These are phyloP conservation scores for Pinctada fucata DNA, from an alignment of 2,888 invertebrate genomes.

Conservation along the genomic window DNA sequence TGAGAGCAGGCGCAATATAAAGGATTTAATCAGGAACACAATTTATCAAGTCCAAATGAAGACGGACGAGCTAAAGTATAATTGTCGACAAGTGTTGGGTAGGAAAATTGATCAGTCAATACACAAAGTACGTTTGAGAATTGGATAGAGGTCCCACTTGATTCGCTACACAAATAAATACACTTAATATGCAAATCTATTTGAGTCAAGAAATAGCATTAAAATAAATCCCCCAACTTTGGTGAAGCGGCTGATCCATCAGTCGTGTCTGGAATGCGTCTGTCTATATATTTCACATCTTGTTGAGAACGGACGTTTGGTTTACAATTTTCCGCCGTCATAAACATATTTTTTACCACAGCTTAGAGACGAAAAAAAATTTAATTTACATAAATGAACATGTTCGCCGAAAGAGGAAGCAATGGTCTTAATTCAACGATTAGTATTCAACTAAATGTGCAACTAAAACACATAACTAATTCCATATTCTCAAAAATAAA, in stretches of 20 bases:
- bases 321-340: no score
- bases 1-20: not conserved
- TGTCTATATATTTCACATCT: no score
- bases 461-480: no score
- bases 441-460: no score
- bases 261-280: not conserved
- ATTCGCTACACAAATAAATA: not conserved
- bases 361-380: no score
- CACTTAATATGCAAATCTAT: slow-evolving; percentile 4
- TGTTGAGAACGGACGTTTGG: no score
- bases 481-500: no score
- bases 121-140: not conserved
- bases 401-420: no score
- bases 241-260: not conserved
- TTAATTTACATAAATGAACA: no score
- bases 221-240: not conserved
- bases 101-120: slow-evolving; percentile 1
- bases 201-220: slow-evolving; percentile 1
- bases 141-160: not conserved
- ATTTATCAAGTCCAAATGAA: not conserved
- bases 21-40: not conserved
- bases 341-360: no score
- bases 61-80: not conserved
- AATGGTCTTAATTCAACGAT: no score
- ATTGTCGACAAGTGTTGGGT: slow-evolving; percentile 1